Evolutionary conservation across 2,888 invertebrate species (phyloP).

Genomic region (Acanthosepion pharaonis): DNA sequence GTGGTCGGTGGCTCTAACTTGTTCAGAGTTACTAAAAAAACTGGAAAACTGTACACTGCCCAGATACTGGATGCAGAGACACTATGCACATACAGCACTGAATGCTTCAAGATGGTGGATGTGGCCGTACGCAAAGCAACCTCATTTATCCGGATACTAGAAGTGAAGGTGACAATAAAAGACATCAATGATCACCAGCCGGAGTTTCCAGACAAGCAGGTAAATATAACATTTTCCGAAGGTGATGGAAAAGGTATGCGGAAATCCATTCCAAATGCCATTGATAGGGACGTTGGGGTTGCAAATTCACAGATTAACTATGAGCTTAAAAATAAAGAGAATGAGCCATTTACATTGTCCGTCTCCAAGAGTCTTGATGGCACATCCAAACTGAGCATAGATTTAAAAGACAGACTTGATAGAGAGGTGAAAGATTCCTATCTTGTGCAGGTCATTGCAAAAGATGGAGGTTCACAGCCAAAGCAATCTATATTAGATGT

Average conservation of each 20-base stretch:
- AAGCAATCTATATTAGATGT: not conserved
- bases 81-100: not conserved
- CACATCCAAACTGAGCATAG: not conserved
- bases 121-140: not conserved
- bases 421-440: not conserved
- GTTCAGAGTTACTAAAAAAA: not conserved
- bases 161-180: not conserved
- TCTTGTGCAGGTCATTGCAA: not conserved
- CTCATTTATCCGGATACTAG: not conserved
- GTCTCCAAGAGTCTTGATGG: conserved; percentile 8
- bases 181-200: not conserved
- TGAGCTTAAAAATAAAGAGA: not conserved
- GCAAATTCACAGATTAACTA: not conserved
- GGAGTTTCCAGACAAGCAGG: conserved; percentile 4
- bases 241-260: conserved; percentile 22
- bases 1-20: not conserved
- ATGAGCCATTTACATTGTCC: not conserved
- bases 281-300: not conserved
- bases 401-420: not conserved
- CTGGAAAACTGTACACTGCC: not conserved
- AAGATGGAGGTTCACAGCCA: not conserved
- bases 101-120: not conserved
- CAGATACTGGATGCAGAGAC: not conserved
- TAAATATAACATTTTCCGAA: not conserved
- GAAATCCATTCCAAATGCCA: not conserved